Conservation (phyloP, 2,888 invertebrate genomes). For the Horisme vitalbata region DNA sequence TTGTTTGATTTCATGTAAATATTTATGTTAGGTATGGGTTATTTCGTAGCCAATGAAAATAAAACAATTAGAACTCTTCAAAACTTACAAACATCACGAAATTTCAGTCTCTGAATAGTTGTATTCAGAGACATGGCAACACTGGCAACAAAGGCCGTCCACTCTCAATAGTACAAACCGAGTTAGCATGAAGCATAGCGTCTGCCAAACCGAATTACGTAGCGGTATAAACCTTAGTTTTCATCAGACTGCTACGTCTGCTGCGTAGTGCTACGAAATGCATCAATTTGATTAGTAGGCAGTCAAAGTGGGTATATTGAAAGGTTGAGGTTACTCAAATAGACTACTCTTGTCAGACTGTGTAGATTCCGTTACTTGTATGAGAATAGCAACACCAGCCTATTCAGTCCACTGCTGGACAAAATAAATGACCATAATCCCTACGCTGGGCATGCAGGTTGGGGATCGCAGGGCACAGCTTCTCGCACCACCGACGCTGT, state of each 20-base stretch:
- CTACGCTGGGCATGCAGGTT: too few species aligned
- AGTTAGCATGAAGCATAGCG: slow-evolving; percentile 18
- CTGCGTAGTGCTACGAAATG: slow-evolving; percentile 19
- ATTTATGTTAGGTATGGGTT: too few species aligned
- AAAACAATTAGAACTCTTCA: too few species aligned
- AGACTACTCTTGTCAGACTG: neutral
- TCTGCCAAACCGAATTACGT: slow-evolving; percentile 25
- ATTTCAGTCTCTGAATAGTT: slow-evolving; percentile 4
- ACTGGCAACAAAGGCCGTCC: slow-evolving; percentile 12
- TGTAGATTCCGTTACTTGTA: too few species aligned
- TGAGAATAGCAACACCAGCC: too few species aligned
- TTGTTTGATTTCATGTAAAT: too few species aligned
- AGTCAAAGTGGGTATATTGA: slow-evolving; percentile 2
- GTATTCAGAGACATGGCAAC: too few species aligned
- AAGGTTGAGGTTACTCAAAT: neutral
- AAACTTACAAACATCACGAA: neutral
- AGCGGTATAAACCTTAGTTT: slow-evolving; percentile 19
- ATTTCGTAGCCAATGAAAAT: too few species aligned
- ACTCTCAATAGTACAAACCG: slow-evolving; percentile 18
- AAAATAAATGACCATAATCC: too few species aligned
- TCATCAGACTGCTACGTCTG: slow-evolving; percentile 12
- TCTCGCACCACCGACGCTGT: too few species aligned
- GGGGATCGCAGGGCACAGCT: too few species aligned
- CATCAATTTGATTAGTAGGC: slow-evolving; percentile 1
- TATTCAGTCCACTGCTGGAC: too few species aligned